Conservation (phyloP, 2,797 vertebrate species). For the Myotis findleyi region DNA sequence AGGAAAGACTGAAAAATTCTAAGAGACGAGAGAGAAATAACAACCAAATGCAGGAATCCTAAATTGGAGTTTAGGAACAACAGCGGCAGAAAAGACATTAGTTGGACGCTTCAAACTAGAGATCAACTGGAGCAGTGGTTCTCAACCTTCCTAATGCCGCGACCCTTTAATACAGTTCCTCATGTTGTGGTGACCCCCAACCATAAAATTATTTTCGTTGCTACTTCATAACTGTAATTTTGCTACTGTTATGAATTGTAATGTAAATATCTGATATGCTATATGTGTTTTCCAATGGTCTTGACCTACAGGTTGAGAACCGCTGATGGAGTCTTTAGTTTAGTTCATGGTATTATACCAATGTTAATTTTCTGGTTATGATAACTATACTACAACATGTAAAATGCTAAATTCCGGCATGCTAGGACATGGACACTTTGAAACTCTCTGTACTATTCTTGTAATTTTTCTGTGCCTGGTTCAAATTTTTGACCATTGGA, state of each 20-base stretch:
- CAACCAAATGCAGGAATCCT: not conserved
- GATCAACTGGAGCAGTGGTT: not conserved
- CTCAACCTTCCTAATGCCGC: no score
- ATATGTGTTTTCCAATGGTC: no score
- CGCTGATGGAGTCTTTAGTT: not conserved
- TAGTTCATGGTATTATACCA: not conserved
- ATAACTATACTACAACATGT: not conserved
- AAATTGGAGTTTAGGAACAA: not conserved
- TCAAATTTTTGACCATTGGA: not conserved
- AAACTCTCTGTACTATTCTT: not conserved
- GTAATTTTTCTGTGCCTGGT: not conserved
- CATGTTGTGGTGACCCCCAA: no score
- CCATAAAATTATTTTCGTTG: no score
- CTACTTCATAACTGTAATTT: no score
- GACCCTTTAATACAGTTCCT: no score
- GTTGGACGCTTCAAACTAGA: not conserved
- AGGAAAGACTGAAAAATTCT: not conserved
- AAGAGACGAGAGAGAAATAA: not conserved
- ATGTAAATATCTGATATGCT: no score
- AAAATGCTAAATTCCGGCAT: not conserved
- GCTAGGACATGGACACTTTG: not conserved
- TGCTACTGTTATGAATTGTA: no score
- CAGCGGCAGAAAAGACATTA: not conserved
- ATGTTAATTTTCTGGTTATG: not conserved
- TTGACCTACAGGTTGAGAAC: no score